These are phyloP conservation scores for Drosophila dives DNA, from an alignment of 2,888 invertebrate genomes.

Conservation along the genomic window DNA sequence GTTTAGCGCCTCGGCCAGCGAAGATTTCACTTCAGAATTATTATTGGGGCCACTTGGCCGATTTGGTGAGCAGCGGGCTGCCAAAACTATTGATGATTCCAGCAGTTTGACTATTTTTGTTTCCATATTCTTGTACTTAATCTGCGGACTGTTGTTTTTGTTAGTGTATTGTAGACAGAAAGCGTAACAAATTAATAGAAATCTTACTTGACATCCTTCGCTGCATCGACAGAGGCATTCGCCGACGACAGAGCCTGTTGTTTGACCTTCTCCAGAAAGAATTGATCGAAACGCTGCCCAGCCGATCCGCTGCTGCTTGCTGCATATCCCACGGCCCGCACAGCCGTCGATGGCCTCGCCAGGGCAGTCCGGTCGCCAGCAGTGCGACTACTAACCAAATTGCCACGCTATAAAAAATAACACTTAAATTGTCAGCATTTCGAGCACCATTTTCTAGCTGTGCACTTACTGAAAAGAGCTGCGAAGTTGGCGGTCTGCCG, in stretches of 20 bases:
- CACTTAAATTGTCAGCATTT: no score
- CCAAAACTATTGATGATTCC: slow-evolving; percentile 92
- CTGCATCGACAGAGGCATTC: slow-evolving; percentile 85
- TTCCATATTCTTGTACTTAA: slow-evolving; percentile 95
- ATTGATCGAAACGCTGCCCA: slow-evolving; percentile 89
- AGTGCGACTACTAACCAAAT: slow-evolving; percentile 82
- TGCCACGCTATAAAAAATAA: slow-evolving; percentile 74
- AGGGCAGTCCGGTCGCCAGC: slow-evolving; percentile 78
- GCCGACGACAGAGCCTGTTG: slow-evolving; percentile 82
- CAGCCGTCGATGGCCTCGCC: slow-evolving; percentile 97
- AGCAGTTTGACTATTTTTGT: slow-evolving; percentile 94
- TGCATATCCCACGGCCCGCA: slow-evolving; percentile 97
- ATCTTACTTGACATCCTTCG: slow-evolving; percentile 87
- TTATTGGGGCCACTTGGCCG: slow-evolving; percentile 19
- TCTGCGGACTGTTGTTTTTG: slow-evolving; percentile 88
- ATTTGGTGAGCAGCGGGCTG: slow-evolving; percentile 44
- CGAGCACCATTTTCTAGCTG: neutral
- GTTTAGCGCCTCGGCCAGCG: slow-evolving; percentile 87
- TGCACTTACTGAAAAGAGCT: slow-evolving; percentile 77
- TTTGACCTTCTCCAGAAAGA: slow-evolving; percentile 86
- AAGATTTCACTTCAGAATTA: slow-evolving; percentile 70
- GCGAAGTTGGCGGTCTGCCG: slow-evolving; percentile 79
- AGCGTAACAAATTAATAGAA: neutral
- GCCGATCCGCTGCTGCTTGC: slow-evolving; percentile 86
- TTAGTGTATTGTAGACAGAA: neutral